Base-by-base conservation (phyloP, 2,888 invertebrate genomes). In the Macaria notata region DNA sequence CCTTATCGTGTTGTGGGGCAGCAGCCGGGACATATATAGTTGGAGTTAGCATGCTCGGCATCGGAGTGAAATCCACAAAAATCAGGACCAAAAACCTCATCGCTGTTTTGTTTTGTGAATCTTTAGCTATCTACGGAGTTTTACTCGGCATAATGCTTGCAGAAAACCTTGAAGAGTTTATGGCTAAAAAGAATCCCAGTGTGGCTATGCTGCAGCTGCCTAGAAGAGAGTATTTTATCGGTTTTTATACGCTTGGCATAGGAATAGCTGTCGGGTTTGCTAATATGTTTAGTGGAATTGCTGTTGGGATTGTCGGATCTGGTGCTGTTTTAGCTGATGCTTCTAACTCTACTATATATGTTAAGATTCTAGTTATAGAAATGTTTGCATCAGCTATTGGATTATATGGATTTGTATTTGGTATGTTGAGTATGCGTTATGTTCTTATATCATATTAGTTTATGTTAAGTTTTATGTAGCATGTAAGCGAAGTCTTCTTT, bases 321-420 rank as follows among this genome's bases (percentile, higher is more conserved):
- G 98, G 98, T 49, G 98, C 98, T 46, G 98, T 98, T 4, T 92
- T 98, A 8, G 95, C 98, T 46, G 98, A 98, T 92, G 98, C 98
- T 43, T 98, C 98, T n/a, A 97, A 98, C 83, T 94, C 96, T 0
- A 93, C 95, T 0, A 92, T 98, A 8, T 98, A 98, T 81, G 98
- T 98, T 41, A 98, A 97, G 84, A 97, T 98, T 79, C 93, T 98
- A 38, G 98, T 98, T 78, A 95, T 98, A 43, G 98, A 98, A 87
- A 98, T 98, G 82, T 98, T 98, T 82, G 98, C 97, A 44, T 97
- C 96, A 75, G 98, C 98, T 68, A 98, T 98, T 78, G 98, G 98
- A 68, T 93, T 98, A 4, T 98, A 98, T 86, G 98, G 41, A 4
- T 41, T 41, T 8, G 9, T 41, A n/a, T 8, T 41, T 41, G 41